Percentiles rank a stretch among this genome's conserved stretches.
Conservation (phyloP, 1,140 invertebrate genomes). For the Zaprionus lachaisei region DNA sequence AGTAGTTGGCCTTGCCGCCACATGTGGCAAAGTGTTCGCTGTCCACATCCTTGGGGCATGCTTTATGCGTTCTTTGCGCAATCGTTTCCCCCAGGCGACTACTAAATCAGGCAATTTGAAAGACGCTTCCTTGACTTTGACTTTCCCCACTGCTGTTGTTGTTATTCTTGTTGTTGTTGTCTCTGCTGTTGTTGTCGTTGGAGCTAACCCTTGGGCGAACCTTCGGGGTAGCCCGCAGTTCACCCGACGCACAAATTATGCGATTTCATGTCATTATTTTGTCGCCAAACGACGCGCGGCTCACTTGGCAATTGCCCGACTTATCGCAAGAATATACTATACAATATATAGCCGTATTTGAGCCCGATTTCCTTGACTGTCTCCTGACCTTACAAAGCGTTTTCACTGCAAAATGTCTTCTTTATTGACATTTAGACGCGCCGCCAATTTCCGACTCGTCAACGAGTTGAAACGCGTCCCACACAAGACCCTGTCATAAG, state of each 20-base stretch:
- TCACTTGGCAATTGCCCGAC: conserved; percentile 59
- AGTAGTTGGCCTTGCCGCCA: conserved; percentile 36
- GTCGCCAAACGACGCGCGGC: conserved; percentile 71
- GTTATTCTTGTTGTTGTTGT: conserved; percentile 15
- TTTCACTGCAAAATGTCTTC: conserved; percentile 65
- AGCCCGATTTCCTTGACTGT: conserved; percentile 26
- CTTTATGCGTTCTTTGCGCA: conserved; percentile 27
- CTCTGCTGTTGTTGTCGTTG: conserved; percentile 18
- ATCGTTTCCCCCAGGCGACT: conserved; percentile 60
- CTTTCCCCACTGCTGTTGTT: conserved; percentile 35
- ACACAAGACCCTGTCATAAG: conserved; percentile 62
- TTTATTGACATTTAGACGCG: conserved; percentile 80
- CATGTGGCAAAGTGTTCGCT: conserved; percentile 36
- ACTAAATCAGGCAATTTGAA: conserved; percentile 78
- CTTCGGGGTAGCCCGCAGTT: conserved; percentile 49
- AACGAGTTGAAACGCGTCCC: conserved; percentile 63
- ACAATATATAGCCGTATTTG: neutral
- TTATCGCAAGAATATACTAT: conserved; percentile 8
- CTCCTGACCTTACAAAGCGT: conserved; percentile 34
- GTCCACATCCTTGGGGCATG: conserved; percentile 43
- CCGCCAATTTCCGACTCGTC: conserved; percentile 62
- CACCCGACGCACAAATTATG: conserved; percentile 62
- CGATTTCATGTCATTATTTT: conserved; percentile 80
- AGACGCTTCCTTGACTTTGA: conserved; percentile 52
- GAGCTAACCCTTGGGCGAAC: conserved; percentile 33